phyloP scores from a whole-genome alignment of 2,888 invertebrate genomes.

The Acanthosepion pharaonis region DNA sequence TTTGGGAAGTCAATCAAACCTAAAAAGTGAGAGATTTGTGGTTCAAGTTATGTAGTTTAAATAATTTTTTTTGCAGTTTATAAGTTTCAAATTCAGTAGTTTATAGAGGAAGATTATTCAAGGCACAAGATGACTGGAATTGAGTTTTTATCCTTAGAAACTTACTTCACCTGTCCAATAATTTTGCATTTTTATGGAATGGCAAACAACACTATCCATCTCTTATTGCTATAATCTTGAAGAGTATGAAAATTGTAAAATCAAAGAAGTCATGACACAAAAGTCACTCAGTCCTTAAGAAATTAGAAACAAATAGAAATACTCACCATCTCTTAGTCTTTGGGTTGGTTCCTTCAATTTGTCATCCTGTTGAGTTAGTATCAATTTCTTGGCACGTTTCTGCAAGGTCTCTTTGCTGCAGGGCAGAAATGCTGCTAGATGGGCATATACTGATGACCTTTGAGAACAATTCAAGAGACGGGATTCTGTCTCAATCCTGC shows the following conservation, averaged over 20 bases:
- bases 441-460: conserved; percentile 76
- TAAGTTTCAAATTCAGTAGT: too few relatives aligned
- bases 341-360: conserved; percentile 76
- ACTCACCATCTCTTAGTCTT: conserved; percentile 76
- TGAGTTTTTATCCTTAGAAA: too few relatives aligned
- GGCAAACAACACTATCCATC: not conserved
- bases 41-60: too few relatives aligned
- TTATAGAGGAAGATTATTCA: too few relatives aligned
- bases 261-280: not conserved
- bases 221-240: not conserved
- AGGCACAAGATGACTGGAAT: too few relatives aligned
- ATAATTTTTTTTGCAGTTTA: too few relatives aligned
- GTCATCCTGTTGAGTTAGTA: conserved; percentile 77
- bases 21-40: too few relatives aligned
- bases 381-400: conserved; percentile 78
- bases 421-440: conserved; percentile 77
- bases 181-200: not conserved
- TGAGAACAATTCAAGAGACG: conserved; percentile 69
- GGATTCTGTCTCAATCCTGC: conserved; percentile 65
- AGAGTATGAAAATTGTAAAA: not conserved
- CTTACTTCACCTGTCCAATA: too few relatives aligned
- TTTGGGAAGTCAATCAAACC: too few relatives aligned
- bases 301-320: not conserved
- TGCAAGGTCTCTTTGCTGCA: conserved; percentile 79
- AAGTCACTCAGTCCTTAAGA: conserved; percentile 20